Conservation (phyloP, 2,888 invertebrate genomes). For the Frankliniella fusca region DNA sequence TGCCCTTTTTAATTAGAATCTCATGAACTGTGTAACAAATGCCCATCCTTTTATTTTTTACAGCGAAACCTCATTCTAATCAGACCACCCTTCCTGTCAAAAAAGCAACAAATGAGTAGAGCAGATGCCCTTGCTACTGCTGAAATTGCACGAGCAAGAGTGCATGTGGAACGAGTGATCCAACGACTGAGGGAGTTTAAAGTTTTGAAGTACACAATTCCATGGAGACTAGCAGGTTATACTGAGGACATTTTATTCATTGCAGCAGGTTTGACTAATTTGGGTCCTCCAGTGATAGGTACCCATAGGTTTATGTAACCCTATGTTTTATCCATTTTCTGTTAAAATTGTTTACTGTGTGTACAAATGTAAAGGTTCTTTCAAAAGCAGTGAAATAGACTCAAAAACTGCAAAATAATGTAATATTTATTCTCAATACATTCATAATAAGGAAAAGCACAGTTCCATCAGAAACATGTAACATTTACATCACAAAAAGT, state of each 20-base stretch:
- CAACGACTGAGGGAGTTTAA: not conserved
- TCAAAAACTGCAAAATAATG: too few relatives aligned
- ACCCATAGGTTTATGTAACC: not conserved
- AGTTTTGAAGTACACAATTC: not conserved
- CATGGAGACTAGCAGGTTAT: not conserved
- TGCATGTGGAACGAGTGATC: not conserved
- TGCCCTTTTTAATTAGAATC: too few relatives aligned
- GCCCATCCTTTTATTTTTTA: not conserved
- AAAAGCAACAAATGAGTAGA: not conserved
- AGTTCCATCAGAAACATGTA: not conserved
- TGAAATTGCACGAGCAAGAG: not conserved
- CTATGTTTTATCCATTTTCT: too few relatives aligned
- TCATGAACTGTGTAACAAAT: not conserved
- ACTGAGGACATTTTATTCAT: not conserved
- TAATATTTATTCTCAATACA: too few relatives aligned
- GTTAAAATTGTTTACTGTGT: too few relatives aligned
- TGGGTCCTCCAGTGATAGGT: not conserved
- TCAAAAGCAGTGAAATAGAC: too few relatives aligned
- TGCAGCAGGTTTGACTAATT: not conserved
- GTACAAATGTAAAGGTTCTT: too few relatives aligned
- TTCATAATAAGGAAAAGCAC: too few relatives aligned
- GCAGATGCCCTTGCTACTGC: not conserved
- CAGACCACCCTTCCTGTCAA: not conserved
- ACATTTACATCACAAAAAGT: too few relatives aligned
- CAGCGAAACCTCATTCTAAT: not conserved